Percentiles rank a stretch among this genome's conserved stretches.
These are phyloP conservation scores for Paracentrotus lividus DNA, from an alignment of 53 echinoderm and acorn worm species.

Conservation along the genomic window DNA sequence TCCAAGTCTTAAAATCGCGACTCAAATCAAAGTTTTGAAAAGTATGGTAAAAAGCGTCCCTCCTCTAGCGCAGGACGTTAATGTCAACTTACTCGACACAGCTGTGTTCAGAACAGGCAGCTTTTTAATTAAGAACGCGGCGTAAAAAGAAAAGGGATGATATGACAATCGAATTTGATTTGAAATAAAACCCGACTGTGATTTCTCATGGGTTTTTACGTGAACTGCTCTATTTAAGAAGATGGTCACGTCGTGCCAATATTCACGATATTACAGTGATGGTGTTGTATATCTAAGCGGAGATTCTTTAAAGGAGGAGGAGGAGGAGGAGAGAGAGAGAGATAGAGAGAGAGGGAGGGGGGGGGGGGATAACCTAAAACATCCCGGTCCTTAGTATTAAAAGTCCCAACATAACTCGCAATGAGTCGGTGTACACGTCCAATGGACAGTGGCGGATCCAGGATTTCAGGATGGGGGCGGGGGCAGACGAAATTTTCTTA, in stretches of 20 bases:
- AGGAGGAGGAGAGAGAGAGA: no score
- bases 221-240: background rate
- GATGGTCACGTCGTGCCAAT: background rate
- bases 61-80: background rate
- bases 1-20: background rate
- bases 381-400: no score
- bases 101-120: background rate
- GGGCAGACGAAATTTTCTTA: no score
- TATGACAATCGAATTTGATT: background rate
- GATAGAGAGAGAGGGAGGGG: no score
- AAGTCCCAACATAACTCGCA: no score
- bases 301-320: no score
- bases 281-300: no score
- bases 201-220: background rate
- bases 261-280: no score
- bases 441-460: no score
- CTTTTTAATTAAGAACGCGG: background rate
- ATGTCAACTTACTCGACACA: background rate
- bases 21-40: background rate
- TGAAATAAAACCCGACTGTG: background rate
- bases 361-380: no score
- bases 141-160: background rate
- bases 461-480: no score
- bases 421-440: no score
- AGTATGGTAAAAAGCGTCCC: background rate